Evolutionary conservation across 23 tunicate genomes (phyloP), one percentile per base, ranked within the genome.

Genomic region (Clavelina lepadiformis): DNA sequence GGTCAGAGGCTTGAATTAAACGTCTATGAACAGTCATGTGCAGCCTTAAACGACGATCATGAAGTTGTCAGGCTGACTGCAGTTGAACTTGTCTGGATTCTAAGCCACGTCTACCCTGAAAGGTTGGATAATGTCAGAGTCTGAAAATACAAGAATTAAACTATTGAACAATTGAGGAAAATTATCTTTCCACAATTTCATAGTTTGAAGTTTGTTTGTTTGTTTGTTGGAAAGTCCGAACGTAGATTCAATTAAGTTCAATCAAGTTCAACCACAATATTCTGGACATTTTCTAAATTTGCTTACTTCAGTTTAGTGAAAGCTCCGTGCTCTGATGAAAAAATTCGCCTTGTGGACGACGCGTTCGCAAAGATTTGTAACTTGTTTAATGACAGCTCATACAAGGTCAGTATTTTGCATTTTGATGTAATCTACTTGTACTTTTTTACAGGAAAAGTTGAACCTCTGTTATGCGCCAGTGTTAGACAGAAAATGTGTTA

Each of bases 311-410:
- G 86, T 46, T 20, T 36, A 22, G 61, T 88, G 5, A 56, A 66
- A 46, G 86, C 85, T 28, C 74, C 87, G 1, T 70, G 26, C 28
- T 66, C 78, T 28, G 82, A 92, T 54, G 98, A 92, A 38, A 72
- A 77, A 38, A 57, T 92, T 25, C 81, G 95, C 6, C 61, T 92
- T 0, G 81, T 92, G 5, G 98, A 92, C 28, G 98, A 92, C 56
- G 93, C 98, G 5, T 92, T 92, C 58, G 93, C 87, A 8, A 73
- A 78, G 35, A 71, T 83, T 47, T 92, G 98, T 61, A 91, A 83
- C 67, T 33, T 83, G 77, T 74, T 92, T 27, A 92, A 92, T 56
- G 98, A 92, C 71, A 79, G 87, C 50, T 88, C 96, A 1, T 80
- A 69, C 38, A 79, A 88, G 62, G 96, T 88, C 24, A 24, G 18